These are phyloP conservation scores for Tipula helvola DNA, from an alignment of 2,888 invertebrate species.

Conservation along the genomic window DNA sequence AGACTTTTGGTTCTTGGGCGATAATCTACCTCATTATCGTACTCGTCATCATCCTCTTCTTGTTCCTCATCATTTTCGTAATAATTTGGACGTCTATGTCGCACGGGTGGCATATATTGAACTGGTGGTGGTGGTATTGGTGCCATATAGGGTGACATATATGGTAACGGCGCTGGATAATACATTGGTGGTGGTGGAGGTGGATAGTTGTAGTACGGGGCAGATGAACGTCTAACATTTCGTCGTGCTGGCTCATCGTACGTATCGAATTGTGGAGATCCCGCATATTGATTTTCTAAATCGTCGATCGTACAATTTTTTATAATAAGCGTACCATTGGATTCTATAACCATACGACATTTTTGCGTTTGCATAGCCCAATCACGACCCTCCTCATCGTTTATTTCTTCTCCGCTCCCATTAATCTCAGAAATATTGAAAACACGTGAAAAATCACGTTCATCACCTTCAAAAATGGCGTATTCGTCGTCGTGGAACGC, in stretches of 20 bases:
- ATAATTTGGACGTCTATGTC: neutral
- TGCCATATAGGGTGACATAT: neutral
- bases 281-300: slow-evolving; percentile 16
- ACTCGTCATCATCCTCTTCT: neutral
- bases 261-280: slow-evolving; percentile 5
- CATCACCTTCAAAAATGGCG: neutral
- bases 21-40: neutral
- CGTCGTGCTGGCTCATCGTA: neutral
- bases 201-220: neutral
- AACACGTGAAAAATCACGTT: neutral
- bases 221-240: neutral
- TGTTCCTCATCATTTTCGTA: neutral
- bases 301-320: slow-evolving; percentile 16
- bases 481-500: neutral
- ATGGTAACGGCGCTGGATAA: neutral
- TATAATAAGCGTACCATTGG: slow-evolving; percentile 14
- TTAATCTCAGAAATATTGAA: neutral
- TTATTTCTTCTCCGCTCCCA: slow-evolving; percentile 6
- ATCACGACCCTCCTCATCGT: neutral
- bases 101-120: neutral
- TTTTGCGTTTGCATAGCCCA: slow-evolving; percentile 15
- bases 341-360: slow-evolving; percentile 15
- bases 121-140: neutral
- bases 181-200: neutral
- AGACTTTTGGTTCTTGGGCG: neutral